Evolutionary conservation across 2,888 invertebrate genomes (phyloP).

Genomic region (Agriotes lineatus): DNA sequence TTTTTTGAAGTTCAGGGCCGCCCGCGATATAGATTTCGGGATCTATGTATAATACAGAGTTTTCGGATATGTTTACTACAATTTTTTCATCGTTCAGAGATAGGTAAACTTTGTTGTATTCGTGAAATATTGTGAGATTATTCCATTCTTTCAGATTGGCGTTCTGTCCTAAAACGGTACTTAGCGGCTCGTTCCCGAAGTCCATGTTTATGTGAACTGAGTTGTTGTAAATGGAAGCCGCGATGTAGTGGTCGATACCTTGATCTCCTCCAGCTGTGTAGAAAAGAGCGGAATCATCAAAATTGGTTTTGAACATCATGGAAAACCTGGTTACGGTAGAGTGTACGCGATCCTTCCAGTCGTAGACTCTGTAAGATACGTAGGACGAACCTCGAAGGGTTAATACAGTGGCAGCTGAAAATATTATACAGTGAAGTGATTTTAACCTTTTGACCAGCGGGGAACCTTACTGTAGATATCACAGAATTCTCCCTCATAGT

Average conservation of each 20-base stretch:
- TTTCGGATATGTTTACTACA: slow-evolving; percentile 79
- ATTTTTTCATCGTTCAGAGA: slow-evolving; percentile 81
- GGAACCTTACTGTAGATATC: slow-evolving; percentile 86
- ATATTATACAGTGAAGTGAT: slow-evolving; percentile 6
- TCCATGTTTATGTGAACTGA: slow-evolving; percentile 89
- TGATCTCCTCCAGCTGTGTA: slow-evolving; percentile 94
- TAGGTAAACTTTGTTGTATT: slow-evolving; percentile 79
- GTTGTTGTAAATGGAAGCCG: slow-evolving; percentile 86
- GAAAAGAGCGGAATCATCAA: slow-evolving; percentile 91
- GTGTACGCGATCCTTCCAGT: slow-evolving; percentile 92
- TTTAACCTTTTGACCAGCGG: background rate
- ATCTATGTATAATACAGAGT: slow-evolving; percentile 86
- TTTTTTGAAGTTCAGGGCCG: slow-evolving; percentile 82
- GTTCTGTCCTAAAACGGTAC: slow-evolving; percentile 75
- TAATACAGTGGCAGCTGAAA: slow-evolving; percentile 85
- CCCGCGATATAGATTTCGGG: slow-evolving; percentile 92
- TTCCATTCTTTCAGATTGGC: slow-evolving; percentile 88
- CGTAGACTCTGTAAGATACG: slow-evolving; percentile 92
- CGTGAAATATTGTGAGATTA: slow-evolving; percentile 88
- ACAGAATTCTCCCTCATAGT: slow-evolving; percentile 92
- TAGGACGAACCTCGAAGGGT: slow-evolving; percentile 92
- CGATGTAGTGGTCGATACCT: slow-evolving; percentile 90
- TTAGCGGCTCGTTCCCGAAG: slow-evolving; percentile 84
- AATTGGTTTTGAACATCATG: slow-evolving; percentile 90
- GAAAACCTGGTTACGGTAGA: slow-evolving; percentile 89